Base-by-base conservation (phyloP, 2,888 invertebrate genomes). In the Drosophila melanosoma region DNA sequence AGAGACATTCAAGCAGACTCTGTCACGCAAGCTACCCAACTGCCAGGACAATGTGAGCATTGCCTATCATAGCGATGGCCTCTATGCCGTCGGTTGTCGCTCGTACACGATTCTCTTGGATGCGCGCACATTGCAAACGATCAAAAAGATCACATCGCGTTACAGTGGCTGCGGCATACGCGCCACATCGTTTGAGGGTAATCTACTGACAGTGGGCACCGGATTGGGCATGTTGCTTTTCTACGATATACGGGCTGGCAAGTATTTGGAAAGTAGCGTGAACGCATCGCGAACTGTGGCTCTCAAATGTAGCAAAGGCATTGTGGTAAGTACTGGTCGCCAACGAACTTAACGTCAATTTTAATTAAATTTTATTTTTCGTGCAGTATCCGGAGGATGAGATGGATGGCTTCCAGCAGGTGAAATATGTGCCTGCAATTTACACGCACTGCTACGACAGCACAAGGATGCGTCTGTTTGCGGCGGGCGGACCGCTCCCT, bases 391-490 rank as follows among this genome's bases (percentile, higher is more conserved):
- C 97, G 0, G 97, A 97, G 92, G 97, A 97, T 84, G 97, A 96
- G 81, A 95, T 96, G 75, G 97, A 97, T 82, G 97, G 97, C 6
- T 95, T 96, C 90, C 97, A 97, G 93, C 96, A 96, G 87, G 95
- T 96, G 66, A 97, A 97, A 93, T 98, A 98, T 93, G 96, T 97
- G 71, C 96, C 98, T 36, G 99, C 99, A 23, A 98, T 99, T 90
- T 99, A 99, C 93, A 98, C 99, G 3, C 99, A 99, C 92, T 98
- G 98, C 93, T 99, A 98, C 93, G 98, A 99, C 93, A 95, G 96
- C 82, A 97, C 97, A 77, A 98, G 98, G 17, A 98, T 98, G 17
- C 94, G 98, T 66, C 94, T 99, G 45, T 99, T 99, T 94, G 96
- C 98, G 0, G 99, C 98, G 12, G 99, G 99, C 11, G 99, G 99